phyloP scores from a whole-genome alignment of 1,140 invertebrate genomes.

The Probaryconus sp. region DNA sequence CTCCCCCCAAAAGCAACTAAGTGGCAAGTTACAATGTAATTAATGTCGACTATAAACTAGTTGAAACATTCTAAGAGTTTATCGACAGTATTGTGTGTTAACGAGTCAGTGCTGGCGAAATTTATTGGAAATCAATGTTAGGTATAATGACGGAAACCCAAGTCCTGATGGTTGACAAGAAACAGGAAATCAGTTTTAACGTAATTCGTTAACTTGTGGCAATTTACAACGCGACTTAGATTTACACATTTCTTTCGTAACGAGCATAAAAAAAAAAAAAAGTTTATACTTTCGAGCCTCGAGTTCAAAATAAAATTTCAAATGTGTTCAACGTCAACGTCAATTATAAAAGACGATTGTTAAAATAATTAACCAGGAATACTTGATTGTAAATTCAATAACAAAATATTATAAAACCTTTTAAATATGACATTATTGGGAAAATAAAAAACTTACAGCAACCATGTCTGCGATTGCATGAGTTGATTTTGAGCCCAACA shows the following conservation, averaged over 20 bases:
- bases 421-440: conserved; percentile 7
- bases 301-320: no score
- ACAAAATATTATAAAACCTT: no score
- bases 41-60: conserved; percentile 34
- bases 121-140: conserved; percentile 3
- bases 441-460: conserved; percentile 78
- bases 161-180: background rate
- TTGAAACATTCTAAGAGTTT: conserved; percentile 21
- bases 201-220: background rate
- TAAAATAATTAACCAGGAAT: no score
- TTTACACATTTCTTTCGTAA: no score
- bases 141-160: background rate
- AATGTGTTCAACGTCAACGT: no score
- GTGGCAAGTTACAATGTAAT: conserved; percentile 59
- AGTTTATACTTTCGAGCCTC: no score
- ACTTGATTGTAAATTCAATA: no score
- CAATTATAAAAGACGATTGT: no score
- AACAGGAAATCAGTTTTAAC: background rate
- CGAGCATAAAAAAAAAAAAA: no score
- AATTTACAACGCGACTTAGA: no score
- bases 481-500: conserved; percentile 95
- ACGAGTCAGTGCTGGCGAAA: background rate
- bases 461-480: conserved; percentile 97
- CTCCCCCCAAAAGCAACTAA: conserved; percentile 11
- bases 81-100: conserved; percentile 12